A percentile compares a stretch with the other conserved stretches of the same genome.
Conservation (phyloP, 2,113 vertebrate species). For the Triplophysa tibetana region DNA sequence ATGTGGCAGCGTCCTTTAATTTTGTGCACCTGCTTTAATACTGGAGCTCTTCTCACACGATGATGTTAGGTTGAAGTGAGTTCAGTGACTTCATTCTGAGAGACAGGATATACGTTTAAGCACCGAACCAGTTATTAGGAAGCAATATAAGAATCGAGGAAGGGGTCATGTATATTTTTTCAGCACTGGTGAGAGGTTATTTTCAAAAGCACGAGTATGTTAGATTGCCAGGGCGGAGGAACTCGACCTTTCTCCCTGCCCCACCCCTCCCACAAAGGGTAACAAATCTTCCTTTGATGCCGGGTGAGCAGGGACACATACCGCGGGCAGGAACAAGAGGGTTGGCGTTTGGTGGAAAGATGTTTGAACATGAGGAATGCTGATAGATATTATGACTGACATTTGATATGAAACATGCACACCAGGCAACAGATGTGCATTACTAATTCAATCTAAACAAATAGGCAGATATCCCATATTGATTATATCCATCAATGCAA, state of each 20-base stretch:
- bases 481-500: slow-evolving; percentile 9
- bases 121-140: neutral
- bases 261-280: slow-evolving; percentile 3
- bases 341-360: neutral
- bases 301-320: slow-evolving; percentile 10
- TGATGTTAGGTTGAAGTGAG: slow-evolving; percentile 3
- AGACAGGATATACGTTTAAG: neutral
- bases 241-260: slow-evolving; percentile 24
- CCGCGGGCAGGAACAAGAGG: neutral
- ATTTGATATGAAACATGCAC: slow-evolving; percentile 9
- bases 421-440: neutral
- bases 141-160: neutral
- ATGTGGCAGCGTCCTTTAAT: slow-evolving; percentile 18
- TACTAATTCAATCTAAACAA: too few relatives aligned
- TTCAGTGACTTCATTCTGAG: neutral
- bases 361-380: neutral
- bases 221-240: slow-evolving; percentile 3
- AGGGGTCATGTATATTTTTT: neutral
- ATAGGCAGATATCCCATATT: neutral
- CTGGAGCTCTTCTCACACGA: neutral
- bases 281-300: slow-evolving; percentile 36
- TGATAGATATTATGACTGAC: slow-evolving; percentile 12
- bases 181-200: neutral
- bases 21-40: slow-evolving; percentile 3
- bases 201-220: slow-evolving; percentile 12